Base-by-base conservation (phyloP, 2,888 invertebrate species). In the Ptychoptera contaminata region DNA sequence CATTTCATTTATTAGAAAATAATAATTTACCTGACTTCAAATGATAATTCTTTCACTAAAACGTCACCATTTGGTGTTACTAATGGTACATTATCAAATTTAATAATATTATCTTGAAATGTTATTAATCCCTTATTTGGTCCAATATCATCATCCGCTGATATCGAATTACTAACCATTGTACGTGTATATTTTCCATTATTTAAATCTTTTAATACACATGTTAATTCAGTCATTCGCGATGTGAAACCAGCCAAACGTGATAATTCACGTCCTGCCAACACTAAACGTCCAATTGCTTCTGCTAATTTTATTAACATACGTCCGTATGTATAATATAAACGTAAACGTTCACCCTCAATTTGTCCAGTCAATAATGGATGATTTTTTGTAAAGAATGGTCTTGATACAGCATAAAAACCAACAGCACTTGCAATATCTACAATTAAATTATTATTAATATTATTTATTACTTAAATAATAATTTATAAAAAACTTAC, bases 41-140 rank as follows among this genome's bases (percentile, higher is more conserved):
- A 91, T 37, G 75, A 76, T 11, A 97, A 69, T 54, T 91, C 88
- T 54, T 82, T 78, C 34, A 97, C 79, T 36, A 98, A 77, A 8
- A 97, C 73, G 63, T 98, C 97, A 0, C 97, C 97, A 58, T 96
- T 97, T 2, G 98, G 98, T 1, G 98, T 98, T 16, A 97, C 84
- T 44, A 98, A 71, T 2, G 97, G 96, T 16, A 98, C 97, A 48
- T 76, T 71, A 49, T 94, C 87, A 67, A 98, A 96, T 50, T 80
- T 78, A 57, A 90, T 93, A 12, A 94, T 64, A 59, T 92, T 86
- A 63, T 96, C 92, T 59, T 81, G 76, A 60, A 83, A 84, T 43
- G 85, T 69, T 52, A 92, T 77, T 56, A 72, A 73, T 7, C 93
- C 93, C 23, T 77, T 77, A 40, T 85, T 87, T 1, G 90, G 84